Base-by-base conservation (phyloP, 2,113 vertebrate genomes). In the Ammospiza caudacuta region DNA sequence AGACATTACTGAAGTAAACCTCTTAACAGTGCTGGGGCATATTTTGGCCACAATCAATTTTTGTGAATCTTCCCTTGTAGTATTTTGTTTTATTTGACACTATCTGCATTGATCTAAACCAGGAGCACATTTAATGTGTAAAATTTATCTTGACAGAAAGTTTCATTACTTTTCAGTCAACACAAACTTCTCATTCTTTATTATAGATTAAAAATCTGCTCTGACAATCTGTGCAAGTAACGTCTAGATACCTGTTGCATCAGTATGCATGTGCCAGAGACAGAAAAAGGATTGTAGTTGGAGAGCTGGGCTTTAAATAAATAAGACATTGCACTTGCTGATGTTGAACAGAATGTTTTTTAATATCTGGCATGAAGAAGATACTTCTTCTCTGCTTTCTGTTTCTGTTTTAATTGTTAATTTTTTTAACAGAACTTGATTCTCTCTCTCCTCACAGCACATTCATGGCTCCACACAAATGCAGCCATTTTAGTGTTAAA, bases 21-120 rank as follows among this genome's bases (percentile, higher is more conserved):
- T 98, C 97, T 98, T 98, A 98, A 98, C 98, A 98, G 98, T 97
- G 97, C 97, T 98, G 96, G 97, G 98, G 97, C 90, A 94, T 98
- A 98, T 98, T 99, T 99, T 98, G 98, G 97, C 95, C 92, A 96
- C 97, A 98, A 99, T 99, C 99, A 98, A 99, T 99, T 98, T 98
- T 97, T 98, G 96, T 98, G 98, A 98, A 98, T 98, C 98, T 99
- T 98, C 95, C 92, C 96, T 97, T 97, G 96, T 98, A 97, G 98
- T 80, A 94, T 93, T 97, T 95, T 96, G 69, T 96, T 98, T 98
- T 98, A 97, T 98, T 99, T 98, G 98, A 97, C 96, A 96, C 92
- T 90, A 93, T 98, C 97, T 97, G 87, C 97, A 98, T 98, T 99
- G 98, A 99, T 98, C 98, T 98, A 98, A 98, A 98, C 97, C 96